phyloP scores from a whole-genome alignment of 1,140 invertebrate species.

The Protaetia brevitarsis region DNA sequence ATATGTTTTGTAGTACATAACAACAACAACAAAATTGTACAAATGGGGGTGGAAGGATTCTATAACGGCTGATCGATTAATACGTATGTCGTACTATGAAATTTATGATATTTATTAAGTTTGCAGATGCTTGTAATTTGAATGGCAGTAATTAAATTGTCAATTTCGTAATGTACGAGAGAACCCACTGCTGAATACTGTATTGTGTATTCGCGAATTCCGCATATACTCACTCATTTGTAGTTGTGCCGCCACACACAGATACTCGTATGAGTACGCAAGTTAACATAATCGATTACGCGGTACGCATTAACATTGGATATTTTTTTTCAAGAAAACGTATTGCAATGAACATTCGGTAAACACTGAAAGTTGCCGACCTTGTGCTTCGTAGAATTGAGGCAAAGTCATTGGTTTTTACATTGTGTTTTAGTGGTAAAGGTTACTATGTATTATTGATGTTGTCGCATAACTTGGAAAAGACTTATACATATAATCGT shows the following conservation, averaged over 20 bases:
- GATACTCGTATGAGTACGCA: background rate
- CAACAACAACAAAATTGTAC: background rate
- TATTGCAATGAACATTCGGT: background rate
- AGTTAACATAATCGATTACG: background rate
- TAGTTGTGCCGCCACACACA: background rate
- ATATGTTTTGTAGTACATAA: too few species aligned
- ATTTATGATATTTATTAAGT: conserved; percentile 14
- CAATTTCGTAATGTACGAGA: background rate
- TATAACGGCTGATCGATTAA: background rate
- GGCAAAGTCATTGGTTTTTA: background rate
- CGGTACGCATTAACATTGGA: background rate
- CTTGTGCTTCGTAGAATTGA: background rate
- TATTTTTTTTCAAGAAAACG: background rate
- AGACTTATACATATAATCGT: too few species aligned
- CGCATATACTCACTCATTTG: conserved; percentile 5
- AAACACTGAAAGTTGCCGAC: conserved; percentile 7
- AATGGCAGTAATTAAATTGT: conserved; percentile 8
- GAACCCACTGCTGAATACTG: too few species aligned
- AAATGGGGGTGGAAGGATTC: background rate
- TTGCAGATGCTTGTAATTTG: conserved; percentile 14
- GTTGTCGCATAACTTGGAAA: background rate
- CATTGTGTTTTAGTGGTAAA: background rate
- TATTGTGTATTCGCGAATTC: background rate
- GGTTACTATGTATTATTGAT: background rate
- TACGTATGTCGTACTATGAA: background rate